Conservation (phyloP, 2,888 invertebrate species). For the Uloborus plumipes region DNA sequence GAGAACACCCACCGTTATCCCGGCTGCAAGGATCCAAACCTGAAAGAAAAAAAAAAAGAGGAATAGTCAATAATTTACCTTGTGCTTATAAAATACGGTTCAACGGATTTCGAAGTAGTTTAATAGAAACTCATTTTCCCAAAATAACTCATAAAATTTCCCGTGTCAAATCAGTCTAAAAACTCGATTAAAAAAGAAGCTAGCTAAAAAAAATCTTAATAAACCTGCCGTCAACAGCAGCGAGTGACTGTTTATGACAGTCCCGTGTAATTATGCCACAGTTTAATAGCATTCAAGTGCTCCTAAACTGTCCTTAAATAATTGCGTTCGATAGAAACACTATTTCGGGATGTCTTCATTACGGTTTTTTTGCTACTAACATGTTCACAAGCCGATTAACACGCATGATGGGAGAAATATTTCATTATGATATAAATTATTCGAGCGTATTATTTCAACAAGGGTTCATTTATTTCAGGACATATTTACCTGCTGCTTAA, state of each 20-base stretch:
- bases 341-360: constrained; percentile 34
- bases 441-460: constrained; percentile 17
- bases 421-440: constrained; percentile 39
- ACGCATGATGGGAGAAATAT: constrained; percentile 25
- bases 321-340: constrained; percentile 20
- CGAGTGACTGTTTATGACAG: constrained; percentile 38
- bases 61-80: background rate
- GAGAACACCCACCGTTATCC: constrained; percentile 74
- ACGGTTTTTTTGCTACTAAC: constrained; percentile 7
- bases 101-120: background rate
- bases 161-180: too few relatives aligned
- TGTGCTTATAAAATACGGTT: background rate
- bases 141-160: too few relatives aligned
- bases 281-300: constrained; percentile 33
- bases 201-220: too few relatives aligned
- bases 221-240: constrained; percentile 16
- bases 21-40: constrained; percentile 69
- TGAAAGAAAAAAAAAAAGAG: constrained; percentile 11
- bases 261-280: constrained; percentile 32
- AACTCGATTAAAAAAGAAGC: too few relatives aligned
- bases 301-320: constrained; percentile 20
- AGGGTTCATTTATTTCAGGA: background rate
- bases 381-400: constrained; percentile 19
- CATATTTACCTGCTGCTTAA: too few relatives aligned
- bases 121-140: too few relatives aligned